Conservation (phyloP, 1,140 invertebrate genomes). For the Lysiphlebus fabarum region DNA sequence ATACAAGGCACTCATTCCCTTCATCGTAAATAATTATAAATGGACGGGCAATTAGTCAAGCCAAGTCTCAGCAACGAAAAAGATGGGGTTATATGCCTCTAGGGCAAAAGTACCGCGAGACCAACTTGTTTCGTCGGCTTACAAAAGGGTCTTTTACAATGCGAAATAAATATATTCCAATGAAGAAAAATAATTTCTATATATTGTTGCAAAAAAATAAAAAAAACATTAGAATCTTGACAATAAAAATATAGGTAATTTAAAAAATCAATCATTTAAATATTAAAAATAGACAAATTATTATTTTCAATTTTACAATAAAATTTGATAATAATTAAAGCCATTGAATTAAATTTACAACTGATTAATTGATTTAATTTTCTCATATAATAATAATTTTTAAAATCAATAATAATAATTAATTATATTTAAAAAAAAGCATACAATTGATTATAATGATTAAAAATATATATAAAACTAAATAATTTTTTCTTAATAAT, state of each 20-base stretch:
- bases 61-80: slow-evolving; percentile 3
- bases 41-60: slow-evolving; percentile 18
- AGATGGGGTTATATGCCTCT: background rate
- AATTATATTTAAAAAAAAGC: no score
- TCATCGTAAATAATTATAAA: slow-evolving; percentile 20
- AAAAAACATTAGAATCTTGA: slow-evolving; percentile 3
- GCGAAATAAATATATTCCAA: slow-evolving; percentile 10
- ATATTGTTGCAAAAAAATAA: background rate
- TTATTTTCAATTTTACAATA: background rate
- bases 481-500: no score
- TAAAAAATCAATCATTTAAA: no score
- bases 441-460: no score
- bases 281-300: background rate
- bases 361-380: no score
- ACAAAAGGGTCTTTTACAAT: slow-evolving; percentile 3
- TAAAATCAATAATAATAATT: no score
- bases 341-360: no score
- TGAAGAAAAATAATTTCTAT: background rate
- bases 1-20: no score
- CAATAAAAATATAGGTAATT: background rate
- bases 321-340: no score
- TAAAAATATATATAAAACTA: no score
- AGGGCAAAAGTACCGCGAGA: background rate
- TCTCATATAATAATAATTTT: no score
- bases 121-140: background rate